Conservation (phyloP, 1,140 invertebrate genomes). For the Philopotamus ludificatus region DNA sequence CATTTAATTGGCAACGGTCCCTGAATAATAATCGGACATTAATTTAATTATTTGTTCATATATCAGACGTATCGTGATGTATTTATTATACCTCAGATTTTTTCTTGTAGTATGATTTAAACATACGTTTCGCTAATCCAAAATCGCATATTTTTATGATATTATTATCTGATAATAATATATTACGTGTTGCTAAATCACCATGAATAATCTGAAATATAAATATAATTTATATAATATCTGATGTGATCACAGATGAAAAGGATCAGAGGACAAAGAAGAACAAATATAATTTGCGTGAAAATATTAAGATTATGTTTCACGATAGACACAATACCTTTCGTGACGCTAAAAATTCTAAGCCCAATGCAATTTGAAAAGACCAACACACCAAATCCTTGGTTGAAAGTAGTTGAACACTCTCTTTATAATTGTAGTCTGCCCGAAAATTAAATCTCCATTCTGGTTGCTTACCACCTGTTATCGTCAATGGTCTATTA, state of each 20-base stretch:
- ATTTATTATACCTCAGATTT: conserved; percentile 70
- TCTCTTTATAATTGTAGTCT: conserved; percentile 65
- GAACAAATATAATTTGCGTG: background rate
- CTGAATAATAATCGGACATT: conserved; percentile 49
- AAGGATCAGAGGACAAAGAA: no score
- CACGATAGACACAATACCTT: conserved; percentile 63
- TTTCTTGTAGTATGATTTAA: conserved; percentile 89
- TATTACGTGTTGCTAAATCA: conserved; percentile 93
- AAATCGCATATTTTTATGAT: conserved; percentile 95
- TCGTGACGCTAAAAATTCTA: conserved; percentile 88
- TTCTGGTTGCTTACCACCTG: conserved; percentile 66
- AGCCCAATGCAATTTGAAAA: conserved; percentile 91
- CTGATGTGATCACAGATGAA: no score
- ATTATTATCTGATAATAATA: conserved; percentile 86
- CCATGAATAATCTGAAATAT: conserved; percentile 81
- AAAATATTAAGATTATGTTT: background rate
- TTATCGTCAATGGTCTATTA: conserved; percentile 49
- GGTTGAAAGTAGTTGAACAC: conserved; percentile 67
- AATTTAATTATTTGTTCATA: background rate
- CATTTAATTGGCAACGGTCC: conserved; percentile 76
- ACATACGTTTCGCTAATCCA: conserved; percentile 90
- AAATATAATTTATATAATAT: no score
- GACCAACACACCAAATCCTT: conserved; percentile 90
- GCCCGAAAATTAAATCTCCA: conserved; percentile 74
- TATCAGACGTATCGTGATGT: background rate